These are phyloP conservation scores for Cyclura pinguis DNA, from an alignment of 2,797 vertebrate genomes.

Conservation along the genomic window DNA sequence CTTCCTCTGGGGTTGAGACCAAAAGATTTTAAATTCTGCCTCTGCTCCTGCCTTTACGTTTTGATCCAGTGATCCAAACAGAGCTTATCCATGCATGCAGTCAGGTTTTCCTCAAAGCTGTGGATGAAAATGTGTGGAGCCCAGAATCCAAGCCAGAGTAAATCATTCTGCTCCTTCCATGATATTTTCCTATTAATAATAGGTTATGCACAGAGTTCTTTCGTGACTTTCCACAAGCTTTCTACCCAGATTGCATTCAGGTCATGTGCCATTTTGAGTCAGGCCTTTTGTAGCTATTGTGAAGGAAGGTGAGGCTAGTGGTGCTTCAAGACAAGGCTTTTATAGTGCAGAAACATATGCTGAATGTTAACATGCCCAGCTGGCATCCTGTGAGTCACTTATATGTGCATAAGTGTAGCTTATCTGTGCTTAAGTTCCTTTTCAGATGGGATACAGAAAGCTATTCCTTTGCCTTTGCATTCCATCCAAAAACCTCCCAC, in stretches of 20 bases:
- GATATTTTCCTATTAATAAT: not conserved
- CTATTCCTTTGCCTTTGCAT: too few relatives aligned
- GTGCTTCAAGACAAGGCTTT: too few relatives aligned
- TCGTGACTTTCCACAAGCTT: slow-evolving; percentile 10
- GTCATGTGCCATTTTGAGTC: slow-evolving; percentile 29
- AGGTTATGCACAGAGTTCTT: not conserved
- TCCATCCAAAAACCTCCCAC: too few relatives aligned
- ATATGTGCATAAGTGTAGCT: too few relatives aligned
- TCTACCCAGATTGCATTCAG: not conserved
- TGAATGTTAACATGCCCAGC: too few relatives aligned
- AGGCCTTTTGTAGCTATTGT: slow-evolving; percentile 17
- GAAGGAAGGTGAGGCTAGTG: not conserved
- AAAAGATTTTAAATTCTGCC: too few relatives aligned
- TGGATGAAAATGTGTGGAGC: not conserved
- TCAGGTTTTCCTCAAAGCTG: not conserved
- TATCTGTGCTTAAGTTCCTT: too few relatives aligned
- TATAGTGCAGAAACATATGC: too few relatives aligned
- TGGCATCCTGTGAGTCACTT: too few relatives aligned
- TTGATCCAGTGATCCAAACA: not conserved
- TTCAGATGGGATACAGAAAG: too few relatives aligned
- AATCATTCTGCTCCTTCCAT: not conserved
- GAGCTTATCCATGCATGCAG: not conserved
- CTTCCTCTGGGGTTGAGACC: too few relatives aligned
- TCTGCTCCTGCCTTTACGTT: too few relatives aligned
- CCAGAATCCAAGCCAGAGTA: not conserved